These are phyloP conservation scores for Maccullochella peelii DNA, from an alignment of 2,113 vertebrate species.

Conservation along the genomic window DNA sequence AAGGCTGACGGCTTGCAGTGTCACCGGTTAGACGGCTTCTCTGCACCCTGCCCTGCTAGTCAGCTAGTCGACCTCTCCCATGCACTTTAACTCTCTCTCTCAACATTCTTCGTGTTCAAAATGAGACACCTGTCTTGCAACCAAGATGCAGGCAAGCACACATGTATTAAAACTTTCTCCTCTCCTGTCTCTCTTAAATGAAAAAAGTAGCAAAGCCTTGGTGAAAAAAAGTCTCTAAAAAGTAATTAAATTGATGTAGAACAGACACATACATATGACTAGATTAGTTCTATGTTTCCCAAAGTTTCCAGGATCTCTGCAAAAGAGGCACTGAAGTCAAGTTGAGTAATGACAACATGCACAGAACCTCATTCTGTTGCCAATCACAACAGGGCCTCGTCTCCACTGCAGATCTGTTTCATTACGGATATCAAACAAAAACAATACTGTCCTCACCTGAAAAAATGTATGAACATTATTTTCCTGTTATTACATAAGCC, in stretches of 20 bases:
- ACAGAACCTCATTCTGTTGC: conserved; percentile 5
- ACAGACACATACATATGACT: neutral
- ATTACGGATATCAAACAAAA: neutral
- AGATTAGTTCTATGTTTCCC: neutral
- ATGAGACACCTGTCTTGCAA: neutral
- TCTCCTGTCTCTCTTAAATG: neutral
- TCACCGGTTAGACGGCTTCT: conserved; percentile 83
- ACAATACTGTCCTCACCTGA: neutral
- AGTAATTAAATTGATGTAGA: neutral
- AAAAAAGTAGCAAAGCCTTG: neutral
- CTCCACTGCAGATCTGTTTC: neutral
- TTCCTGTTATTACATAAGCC: neutral
- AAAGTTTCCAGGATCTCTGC: conserved; percentile 15
- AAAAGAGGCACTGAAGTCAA: neutral
- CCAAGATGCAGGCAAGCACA: neutral
- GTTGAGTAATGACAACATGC: neutral
- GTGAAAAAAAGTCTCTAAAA: neutral
- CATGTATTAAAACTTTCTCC: neutral
- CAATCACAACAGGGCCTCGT: neutral
- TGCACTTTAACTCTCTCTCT: conserved; percentile 30
- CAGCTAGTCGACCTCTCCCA: conserved; percentile 64
- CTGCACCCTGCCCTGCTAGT: conserved; percentile 62
- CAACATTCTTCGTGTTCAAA: conserved; percentile 15
- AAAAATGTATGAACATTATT: neutral
- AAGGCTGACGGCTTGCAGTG: conserved; percentile 72